phyloP scores from a whole-genome alignment of 2,888 invertebrate genomes.

The Watsonalla cultraria region DNA sequence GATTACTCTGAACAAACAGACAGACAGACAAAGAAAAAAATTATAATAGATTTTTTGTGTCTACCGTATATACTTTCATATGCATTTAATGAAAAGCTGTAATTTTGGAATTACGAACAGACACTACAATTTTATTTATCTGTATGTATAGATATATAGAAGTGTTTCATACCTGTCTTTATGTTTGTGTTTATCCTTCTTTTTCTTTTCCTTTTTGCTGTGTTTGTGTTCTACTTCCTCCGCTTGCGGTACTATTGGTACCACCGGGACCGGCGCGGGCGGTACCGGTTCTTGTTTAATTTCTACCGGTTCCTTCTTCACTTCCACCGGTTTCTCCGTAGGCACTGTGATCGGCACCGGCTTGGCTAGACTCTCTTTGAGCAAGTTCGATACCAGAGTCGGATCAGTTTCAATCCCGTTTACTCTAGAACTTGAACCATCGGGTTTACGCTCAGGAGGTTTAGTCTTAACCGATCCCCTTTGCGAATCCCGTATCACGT shows the following conservation, averaged over 20 bases:
- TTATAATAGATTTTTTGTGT: too few relatives aligned
- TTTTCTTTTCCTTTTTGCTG: conserved; percentile 82
- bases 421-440: conserved; percentile 40
- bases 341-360: conserved; percentile 66
- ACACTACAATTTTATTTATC: too few relatives aligned
- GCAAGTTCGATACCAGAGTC: conserved; percentile 82
- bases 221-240: conserved; percentile 58
- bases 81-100: too few relatives aligned
- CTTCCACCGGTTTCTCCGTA: conserved; percentile 53
- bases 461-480: conserved; percentile 52
- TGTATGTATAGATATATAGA: too few relatives aligned
- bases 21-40: too few relatives aligned
- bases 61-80: too few relatives aligned
- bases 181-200: conserved; percentile 89
- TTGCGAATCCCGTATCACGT: conserved; percentile 77
- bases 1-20: too few relatives aligned
- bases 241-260: conserved; percentile 20
- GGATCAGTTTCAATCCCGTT: conserved; percentile 87
- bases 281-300: conserved; percentile 37
- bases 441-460: conserved; percentile 59
- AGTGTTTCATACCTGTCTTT: conserved; percentile 87
- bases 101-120: too few relatives aligned
- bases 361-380: conserved; percentile 81
- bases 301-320: conserved; percentile 30
- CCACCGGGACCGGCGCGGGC: conserved; percentile 22